phyloP scores from a whole-genome alignment of 2,888 invertebrate genomes.

The Philhelius pedissequus region DNA sequence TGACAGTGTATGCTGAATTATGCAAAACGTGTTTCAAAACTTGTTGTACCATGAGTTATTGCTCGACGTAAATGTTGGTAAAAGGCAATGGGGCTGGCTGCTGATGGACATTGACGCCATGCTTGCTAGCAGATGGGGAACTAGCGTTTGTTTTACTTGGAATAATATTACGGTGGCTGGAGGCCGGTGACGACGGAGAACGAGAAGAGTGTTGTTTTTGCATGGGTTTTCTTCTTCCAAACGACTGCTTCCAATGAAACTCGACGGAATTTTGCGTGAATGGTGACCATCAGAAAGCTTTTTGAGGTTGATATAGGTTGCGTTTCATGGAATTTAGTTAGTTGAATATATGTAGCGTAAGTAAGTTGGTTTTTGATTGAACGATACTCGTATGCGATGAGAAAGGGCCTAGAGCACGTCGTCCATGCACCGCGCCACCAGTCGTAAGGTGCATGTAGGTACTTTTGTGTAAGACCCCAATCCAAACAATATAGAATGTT shows the following conservation, averaged over 20 bases:
- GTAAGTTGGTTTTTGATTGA: conserved; percentile 42
- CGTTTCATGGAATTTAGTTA: conserved; percentile 4
- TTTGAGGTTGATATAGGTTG: conserved; percentile 7
- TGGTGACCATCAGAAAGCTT: conserved; percentile 43
- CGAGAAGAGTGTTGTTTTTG: neutral
- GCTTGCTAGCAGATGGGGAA: conserved; percentile 12
- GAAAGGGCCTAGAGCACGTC: neutral
- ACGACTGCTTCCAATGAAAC: conserved; percentile 15
- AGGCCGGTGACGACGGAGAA: too few relatives aligned
- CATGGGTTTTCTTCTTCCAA: conserved; percentile 6
- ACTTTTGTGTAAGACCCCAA: too few relatives aligned
- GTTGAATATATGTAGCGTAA: conserved; percentile 26
- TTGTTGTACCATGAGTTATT: conserved; percentile 54
- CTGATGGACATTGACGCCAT: conserved; percentile 12
- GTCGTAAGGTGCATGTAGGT: neutral
- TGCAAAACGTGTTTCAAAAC: conserved; percentile 69
- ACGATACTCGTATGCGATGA: conserved; percentile 37
- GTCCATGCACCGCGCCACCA: too few relatives aligned
- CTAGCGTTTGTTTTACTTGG: conserved; percentile 16
- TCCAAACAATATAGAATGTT: conserved; percentile 2
- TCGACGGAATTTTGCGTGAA: conserved; percentile 49
- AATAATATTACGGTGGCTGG: neutral
- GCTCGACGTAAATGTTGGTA: conserved; percentile 30
- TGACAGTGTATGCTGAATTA: conserved; percentile 69
- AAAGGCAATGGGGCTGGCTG: conserved; percentile 10